A percentile compares a stretch with the other conserved stretches of the same genome.
Conservation (phyloP, 2,113 vertebrate species). For the Galbula dea region DNA sequence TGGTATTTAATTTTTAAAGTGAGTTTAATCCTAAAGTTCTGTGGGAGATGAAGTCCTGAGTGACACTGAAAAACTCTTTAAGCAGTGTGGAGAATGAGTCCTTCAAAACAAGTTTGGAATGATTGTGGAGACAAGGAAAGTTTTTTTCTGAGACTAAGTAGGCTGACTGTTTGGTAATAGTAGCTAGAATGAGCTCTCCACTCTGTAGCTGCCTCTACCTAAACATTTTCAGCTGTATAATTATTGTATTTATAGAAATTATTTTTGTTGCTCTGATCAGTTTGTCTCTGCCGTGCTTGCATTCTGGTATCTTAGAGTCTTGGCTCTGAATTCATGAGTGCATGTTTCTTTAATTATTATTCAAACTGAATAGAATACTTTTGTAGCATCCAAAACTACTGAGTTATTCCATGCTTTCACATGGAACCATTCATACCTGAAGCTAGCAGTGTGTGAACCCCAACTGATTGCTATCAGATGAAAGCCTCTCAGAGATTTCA, state of each 20-base stretch:
- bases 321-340: neutral
- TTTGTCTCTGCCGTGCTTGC: neutral
- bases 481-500: neutral
- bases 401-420: neutral
- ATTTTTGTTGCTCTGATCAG: neutral
- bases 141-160: neutral
- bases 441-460: neutral
- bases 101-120: neutral
- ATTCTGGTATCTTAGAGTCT: neutral
- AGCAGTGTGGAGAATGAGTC: neutral
- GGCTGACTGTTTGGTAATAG: neutral
- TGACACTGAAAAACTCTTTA: neutral
- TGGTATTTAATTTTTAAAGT: neutral
- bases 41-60: neutral
- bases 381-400: neutral
- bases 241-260: neutral
- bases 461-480: neutral
- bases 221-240: neutral
- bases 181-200: neutral
- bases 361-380: neutral
- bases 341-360: neutral
- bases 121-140: neutral
- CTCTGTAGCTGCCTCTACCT: neutral
- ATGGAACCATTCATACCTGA: neutral
- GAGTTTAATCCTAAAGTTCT: neutral